Conservation (phyloP, 1,140 invertebrate species). For the Ctenoplectra terminalis region DNA sequence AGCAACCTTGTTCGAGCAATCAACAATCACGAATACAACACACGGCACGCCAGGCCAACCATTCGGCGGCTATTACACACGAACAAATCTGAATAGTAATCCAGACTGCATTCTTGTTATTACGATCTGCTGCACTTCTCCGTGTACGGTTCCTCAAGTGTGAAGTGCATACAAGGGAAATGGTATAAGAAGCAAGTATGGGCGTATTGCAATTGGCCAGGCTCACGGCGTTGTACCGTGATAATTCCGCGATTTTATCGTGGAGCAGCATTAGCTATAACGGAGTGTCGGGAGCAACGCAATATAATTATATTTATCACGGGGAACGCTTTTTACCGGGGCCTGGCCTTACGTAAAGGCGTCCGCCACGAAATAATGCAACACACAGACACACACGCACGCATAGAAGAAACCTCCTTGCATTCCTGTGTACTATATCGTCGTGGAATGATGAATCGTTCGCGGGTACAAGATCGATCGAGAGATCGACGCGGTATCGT, state of each 20-base stretch:
- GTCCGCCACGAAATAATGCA: constrained; percentile 10
- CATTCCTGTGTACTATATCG: constrained; percentile 27
- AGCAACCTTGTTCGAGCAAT: constrained; percentile 11
- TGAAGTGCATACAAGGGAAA: constrained; percentile 26
- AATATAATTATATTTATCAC: constrained; percentile 57
- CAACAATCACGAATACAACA: neutral
- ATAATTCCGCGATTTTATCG: constrained; percentile 58
- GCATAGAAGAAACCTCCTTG: constrained; percentile 1
- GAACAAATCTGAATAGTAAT: constrained; percentile 26
- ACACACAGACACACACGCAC: too few relatives aligned
- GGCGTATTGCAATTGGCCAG: constrained; percentile 31
- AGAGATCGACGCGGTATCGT: too few relatives aligned
- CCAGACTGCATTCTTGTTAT: constrained; percentile 30
- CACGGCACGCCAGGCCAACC: neutral
- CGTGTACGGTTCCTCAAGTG: constrained; percentile 20
- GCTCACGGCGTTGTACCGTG: constrained; percentile 22
- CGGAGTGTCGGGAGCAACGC: constrained; percentile 37
- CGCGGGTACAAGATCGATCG: constrained; percentile 21
- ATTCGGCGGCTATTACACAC: neutral
- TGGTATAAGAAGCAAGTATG: constrained; percentile 21
- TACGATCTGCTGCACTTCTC: constrained; percentile 24
- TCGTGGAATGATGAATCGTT: constrained; percentile 38
- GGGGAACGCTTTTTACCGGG: constrained; percentile 3
- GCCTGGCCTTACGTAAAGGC: constrained; percentile 28
- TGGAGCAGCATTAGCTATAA: constrained; percentile 23